Base-by-base conservation (phyloP, 2,888 invertebrate genomes). In the Cephus spinipes region DNA sequence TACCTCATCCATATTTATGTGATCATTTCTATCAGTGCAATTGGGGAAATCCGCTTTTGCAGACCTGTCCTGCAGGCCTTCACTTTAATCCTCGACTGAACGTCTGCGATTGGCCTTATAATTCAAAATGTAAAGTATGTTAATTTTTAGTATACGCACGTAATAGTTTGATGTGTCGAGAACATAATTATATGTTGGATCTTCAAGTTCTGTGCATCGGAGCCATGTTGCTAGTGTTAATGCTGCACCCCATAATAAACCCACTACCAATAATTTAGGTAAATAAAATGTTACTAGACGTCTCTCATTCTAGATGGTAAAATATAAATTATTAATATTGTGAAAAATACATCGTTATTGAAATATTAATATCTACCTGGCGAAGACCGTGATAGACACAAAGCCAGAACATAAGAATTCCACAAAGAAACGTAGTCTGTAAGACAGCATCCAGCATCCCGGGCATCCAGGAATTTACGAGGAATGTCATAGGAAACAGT, bases 371-470 rank as follows among this genome's bases (percentile, higher is more conserved):
- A 69, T 84, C 82, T 91, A 97, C 97, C 95, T 97, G 97, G 89
- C 99, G 93, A 68, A 99, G 93, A 2, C 98, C 99, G 90, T 99
- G 99, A 92, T 98, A 99, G 83, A 98, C 95, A 84, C 98, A 97
- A 30, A 99, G 94, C 98, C 99, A 99, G 87, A 98, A 98, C 88
- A 99, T 93, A 83, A 99, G 93, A 79, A 99, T 93, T 9, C 95
- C 95, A 83, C 96, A 96, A 0, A 99, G 93, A 91, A 99, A 99
- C 1, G 97, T 95, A 0, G 97, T 96, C 92, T 99, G 98, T 84
- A 98, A 95, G 73, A 98, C 90, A 0, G 97, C 96, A 91, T 99
- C 98, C 84, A 98, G 89, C 93, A 98, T 95, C n/a, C 97, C 97
- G 0, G 98, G 98, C 79, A 98, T 92, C 95, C 97, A 96, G 30